These are phyloP conservation scores for Columba livia DNA, from an alignment of 2,113 vertebrate genomes.

Conservation along the genomic window DNA sequence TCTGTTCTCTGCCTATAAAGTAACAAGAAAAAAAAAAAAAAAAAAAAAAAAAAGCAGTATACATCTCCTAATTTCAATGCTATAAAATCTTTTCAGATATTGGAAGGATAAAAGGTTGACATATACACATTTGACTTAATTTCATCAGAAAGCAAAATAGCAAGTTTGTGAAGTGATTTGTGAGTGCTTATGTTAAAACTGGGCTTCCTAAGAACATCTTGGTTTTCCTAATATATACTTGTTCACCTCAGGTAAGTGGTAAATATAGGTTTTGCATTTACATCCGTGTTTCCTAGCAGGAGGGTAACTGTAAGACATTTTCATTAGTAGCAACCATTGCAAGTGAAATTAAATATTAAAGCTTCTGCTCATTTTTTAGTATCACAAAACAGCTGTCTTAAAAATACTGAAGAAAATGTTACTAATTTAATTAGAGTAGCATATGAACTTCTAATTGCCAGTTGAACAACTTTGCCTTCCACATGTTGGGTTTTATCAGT, in stretches of 20 bases:
- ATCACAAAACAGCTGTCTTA: neutral
- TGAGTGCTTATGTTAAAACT: neutral
- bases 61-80: neutral
- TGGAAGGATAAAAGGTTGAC: neutral
- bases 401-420: neutral
- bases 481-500: neutral
- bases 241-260: neutral
- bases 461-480: neutral
- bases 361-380: neutral
- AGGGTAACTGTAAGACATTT: conserved; percentile 7
- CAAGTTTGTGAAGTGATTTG: neutral
- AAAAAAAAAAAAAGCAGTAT: neutral
- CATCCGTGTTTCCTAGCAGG: conserved; percentile 23
- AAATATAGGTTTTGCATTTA: neutral
- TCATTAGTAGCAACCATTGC: neutral
- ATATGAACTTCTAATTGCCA: neutral
- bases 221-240: conserved; percentile 12
- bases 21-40: neutral
- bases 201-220: conserved; percentile 29
- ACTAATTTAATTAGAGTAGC: neutral
- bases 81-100: neutral
- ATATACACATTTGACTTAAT: neutral
- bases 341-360: neutral
- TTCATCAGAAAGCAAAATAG: neutral
- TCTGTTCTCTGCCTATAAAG: neutral